Evolutionary conservation across 2,888 invertebrate species (phyloP), one percentile per base, ranked within the genome.

Genomic region (Muschampia plurimacula): DNA sequence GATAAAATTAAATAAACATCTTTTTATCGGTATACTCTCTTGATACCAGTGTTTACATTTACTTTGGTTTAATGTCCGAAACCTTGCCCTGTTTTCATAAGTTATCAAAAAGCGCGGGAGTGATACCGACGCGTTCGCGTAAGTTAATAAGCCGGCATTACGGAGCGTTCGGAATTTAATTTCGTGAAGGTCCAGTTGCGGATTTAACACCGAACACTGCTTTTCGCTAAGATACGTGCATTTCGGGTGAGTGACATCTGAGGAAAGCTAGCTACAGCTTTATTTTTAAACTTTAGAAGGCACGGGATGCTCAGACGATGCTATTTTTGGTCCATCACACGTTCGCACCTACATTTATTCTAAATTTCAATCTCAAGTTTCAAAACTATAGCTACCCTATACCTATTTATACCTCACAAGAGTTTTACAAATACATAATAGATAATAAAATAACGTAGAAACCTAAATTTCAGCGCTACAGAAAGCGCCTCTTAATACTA

Each of bases 181-280:
- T 89, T 86, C 80, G 86, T 88, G 89, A 88, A 90, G 89, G 87
- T 87, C 83, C 78, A 88, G 86, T 86, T 84, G 84, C 82, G 82
- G 84, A 81, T 87, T 87, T 84, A 82, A 87, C 86, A 84, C 81
- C 81, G 80, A 86, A 80, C 80, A 83, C 81, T 84, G 84, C 79
- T 78, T 81, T 84, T 60, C 60, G 81, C 81, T 82, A 82, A 73
- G 74, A 77, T 78, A 81, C 82, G 83, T 81, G 82, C 81, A 81
- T 80, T 78, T 79, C 84, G 84, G 93, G 93, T 93, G 90, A 93
- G 93, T 93, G 91, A 91, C 92, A 89, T 85, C 79, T 84, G 77
- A 75, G 78, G 81, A 82, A 78, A 87, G 84, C 86, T 89, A 87
- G 84, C 74, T 81, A 72, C 79, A 80, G 84, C 82, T 88, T 87